Evolutionary conservation across 2,888 invertebrate species (phyloP), one percentile per base, ranked within the genome.

Genomic region (Synergus umbraculus): DNA sequence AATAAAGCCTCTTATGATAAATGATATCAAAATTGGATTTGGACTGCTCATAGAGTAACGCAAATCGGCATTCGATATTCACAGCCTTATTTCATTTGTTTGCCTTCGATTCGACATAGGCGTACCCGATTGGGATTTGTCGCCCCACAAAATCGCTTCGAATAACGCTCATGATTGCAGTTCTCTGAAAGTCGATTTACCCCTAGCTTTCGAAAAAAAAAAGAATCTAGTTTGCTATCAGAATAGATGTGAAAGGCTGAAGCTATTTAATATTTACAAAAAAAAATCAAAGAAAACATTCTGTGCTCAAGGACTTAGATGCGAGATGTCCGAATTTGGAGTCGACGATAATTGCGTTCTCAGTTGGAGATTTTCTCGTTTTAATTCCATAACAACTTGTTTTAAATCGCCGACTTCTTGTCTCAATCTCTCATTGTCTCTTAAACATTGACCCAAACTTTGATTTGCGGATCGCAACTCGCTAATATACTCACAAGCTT

Each of bases 401-500:
- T 96, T 95, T 80, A 97, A 92, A 83, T 95, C 93, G 84, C 96
- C 94, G 80, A 96, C 93, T 91, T 96, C 96, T 89, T 95, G 93
- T 7, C 94, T 93, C 12, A 97, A 92, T 87, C 95, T 95, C 87
- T 97, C 96, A 84, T 96, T 96, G 85, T 97, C 97, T 81, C 94
- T 94, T 67, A 94, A 87, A 87, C 93, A 94, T 49, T 94, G 94
- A 10, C 94, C 93, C 90, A 95, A 94, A 93, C 96, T 95, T 87
- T 95, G 95, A 91, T 97, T 96, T 83, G 95, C 95, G 69, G 95
- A 94, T 81, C 97, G 95, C 84, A 98, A 94, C 88, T 98, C 97
- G 79, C 95, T 94, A 83, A 99, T 98, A 92, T 98, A 97, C 90
- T 98, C 98, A 92, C 98, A 98, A 0, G 98, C 98, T 92, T 98